A percentile compares a stretch with the other conserved stretches of the same genome.
Conservation (phyloP, 2,113 vertebrate species). For the Prochilodus magdalenae region DNA sequence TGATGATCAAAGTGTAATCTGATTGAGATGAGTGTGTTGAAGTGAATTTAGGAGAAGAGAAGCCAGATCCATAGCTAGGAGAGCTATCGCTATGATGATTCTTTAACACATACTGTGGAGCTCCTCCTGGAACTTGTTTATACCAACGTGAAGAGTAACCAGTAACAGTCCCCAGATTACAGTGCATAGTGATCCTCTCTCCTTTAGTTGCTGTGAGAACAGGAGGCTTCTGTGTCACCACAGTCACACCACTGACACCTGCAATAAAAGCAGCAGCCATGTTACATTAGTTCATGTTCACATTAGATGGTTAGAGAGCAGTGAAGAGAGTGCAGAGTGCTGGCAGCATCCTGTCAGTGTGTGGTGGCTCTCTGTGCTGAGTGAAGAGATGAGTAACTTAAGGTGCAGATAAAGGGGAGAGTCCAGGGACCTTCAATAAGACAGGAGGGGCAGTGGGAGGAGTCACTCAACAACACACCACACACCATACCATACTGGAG, state of each 20-base stretch:
- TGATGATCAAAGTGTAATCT: conserved; percentile 61
- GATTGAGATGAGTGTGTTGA: conserved; percentile 21
- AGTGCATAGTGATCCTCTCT: conserved; percentile 35
- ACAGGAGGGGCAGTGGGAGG: not conserved
- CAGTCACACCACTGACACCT: conserved; percentile 27
- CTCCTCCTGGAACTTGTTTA: conserved; percentile 48
- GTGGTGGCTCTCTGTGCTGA: conserved; percentile 4
- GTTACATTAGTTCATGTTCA: not conserved
- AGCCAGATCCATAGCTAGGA: conserved; percentile 19
- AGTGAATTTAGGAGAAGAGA: conserved; percentile 40
- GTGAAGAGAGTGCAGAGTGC: conserved; percentile 13
- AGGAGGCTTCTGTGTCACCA: not conserved
- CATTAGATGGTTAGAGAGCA: conserved; percentile 9
- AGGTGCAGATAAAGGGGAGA: not conserved
- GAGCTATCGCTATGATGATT: not conserved
- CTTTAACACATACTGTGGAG: conserved; percentile 27
- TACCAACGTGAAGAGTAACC: conserved; percentile 13
- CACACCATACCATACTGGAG: too few species aligned
- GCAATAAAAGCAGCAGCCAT: conserved; percentile 18
- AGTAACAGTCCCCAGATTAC: conserved; percentile 41
- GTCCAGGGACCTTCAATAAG: not conserved
- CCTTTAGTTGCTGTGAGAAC: conserved; percentile 12
- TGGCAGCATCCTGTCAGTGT: conserved; percentile 27
- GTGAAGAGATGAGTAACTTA: not conserved
- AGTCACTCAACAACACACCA: not conserved